phyloP scores from a whole-genome alignment of 2,888 invertebrate species.

The Zootermopsis nevadensis region DNA sequence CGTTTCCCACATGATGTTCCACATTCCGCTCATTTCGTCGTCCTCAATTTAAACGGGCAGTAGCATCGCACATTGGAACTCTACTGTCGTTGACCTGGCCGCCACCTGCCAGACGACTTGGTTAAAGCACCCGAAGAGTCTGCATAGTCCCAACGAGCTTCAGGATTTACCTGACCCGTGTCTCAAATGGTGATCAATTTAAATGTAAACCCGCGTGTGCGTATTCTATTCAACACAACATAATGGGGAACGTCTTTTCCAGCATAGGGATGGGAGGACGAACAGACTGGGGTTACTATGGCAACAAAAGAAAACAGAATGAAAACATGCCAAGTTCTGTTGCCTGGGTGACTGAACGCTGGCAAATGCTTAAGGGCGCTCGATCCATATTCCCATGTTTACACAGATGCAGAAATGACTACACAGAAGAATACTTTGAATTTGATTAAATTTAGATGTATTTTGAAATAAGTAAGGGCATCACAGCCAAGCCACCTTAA shows the following conservation, averaged over 20 bases:
- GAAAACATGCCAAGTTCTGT: neutral
- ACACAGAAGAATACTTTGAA: too few relatives aligned
- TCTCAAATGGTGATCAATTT: neutral
- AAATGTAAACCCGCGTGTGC: neutral
- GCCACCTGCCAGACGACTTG: too few relatives aligned
- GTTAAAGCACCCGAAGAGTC: neutral
- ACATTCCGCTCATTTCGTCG: too few relatives aligned
- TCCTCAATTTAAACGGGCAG: too few relatives aligned
- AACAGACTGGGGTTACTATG: constrained; percentile 21
- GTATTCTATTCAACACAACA: neutral
- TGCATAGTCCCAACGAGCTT: neutral
- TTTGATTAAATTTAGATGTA: too few relatives aligned
- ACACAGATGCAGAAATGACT: neutral
- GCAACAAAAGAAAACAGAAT: constrained; percentile 2
- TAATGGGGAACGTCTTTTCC: neutral
- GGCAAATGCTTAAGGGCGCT: neutral
- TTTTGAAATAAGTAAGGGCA: too few relatives aligned
- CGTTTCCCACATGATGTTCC: too few relatives aligned
- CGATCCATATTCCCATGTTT: neutral
- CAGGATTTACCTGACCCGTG: neutral
- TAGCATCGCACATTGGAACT: too few relatives aligned
- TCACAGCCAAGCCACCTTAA: too few relatives aligned
- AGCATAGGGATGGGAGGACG: neutral
- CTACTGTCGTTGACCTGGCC: too few relatives aligned
- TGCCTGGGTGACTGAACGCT: constrained; percentile 24